These are phyloP conservation scores for Orchestes rusci DNA, from an alignment of 2,888 invertebrate species.

Conservation along the genomic window DNA sequence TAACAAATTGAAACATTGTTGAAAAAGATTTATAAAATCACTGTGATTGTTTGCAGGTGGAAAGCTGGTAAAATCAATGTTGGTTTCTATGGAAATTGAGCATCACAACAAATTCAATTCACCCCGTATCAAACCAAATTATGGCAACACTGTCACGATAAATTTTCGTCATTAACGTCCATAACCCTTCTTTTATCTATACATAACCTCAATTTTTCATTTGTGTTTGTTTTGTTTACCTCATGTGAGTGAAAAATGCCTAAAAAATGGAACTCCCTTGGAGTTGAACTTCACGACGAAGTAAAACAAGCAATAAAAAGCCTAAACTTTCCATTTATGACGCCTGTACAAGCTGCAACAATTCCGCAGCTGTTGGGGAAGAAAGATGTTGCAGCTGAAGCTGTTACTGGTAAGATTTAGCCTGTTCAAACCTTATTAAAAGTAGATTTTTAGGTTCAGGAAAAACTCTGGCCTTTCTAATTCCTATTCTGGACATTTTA, in stretches of 20 bases:
- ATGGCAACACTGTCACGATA: too few relatives aligned
- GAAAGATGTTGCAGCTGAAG: constrained; percentile 97
- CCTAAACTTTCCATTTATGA: constrained; percentile 51
- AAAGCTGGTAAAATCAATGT: too few relatives aligned
- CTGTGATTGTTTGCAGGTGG: too few relatives aligned
- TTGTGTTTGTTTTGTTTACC: not conserved
- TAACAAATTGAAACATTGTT: constrained; percentile 9
- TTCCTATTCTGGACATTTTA: constrained; percentile 86
- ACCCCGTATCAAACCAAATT: too few relatives aligned
- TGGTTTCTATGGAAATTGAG: too few relatives aligned
- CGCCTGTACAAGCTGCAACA: constrained; percentile 71
- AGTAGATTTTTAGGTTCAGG: constrained; percentile 67
- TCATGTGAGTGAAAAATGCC: constrained; percentile 11
- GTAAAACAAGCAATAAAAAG: constrained; percentile 46
- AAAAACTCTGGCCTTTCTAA: constrained; percentile 92
- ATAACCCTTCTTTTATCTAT: too few relatives aligned
- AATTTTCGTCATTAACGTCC: too few relatives aligned
- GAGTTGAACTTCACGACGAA: constrained; percentile 42
- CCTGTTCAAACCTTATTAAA: constrained; percentile 3
- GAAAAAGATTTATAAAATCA: not conserved
- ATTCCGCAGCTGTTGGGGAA: constrained; percentile 82
- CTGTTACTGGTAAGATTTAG: constrained; percentile 61
- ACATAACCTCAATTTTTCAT: constrained; percentile 4
- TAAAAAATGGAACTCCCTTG: constrained; percentile 47
- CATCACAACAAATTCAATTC: too few relatives aligned